Percentiles rank a stretch among this genome's conserved stretches.
These are phyloP conservation scores for Caenorhabditis sulstoni DNA, from an alignment of 2,888 invertebrate genomes.

Conservation along the genomic window DNA sequence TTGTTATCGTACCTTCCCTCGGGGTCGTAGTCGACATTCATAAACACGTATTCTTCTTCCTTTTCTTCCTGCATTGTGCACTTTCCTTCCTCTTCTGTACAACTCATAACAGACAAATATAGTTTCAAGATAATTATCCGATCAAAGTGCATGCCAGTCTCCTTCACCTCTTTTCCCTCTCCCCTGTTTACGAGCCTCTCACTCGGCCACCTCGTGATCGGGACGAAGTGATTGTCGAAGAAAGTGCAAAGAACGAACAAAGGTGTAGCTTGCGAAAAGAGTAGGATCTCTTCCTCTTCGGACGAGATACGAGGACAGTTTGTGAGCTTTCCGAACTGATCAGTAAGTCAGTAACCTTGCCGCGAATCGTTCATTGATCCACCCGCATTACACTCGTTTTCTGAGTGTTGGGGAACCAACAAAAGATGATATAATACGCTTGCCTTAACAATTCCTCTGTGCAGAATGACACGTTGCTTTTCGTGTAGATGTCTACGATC, in stretches of 20 bases:
- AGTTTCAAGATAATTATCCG: constrained; percentile 9
- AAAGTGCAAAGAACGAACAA: constrained; percentile 52
- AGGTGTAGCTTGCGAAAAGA: constrained; percentile 6
- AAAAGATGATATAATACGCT: neutral
- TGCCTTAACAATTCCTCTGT: no score
- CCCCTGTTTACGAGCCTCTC: constrained; percentile 24
- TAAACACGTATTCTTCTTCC: neutral
- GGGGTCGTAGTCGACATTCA: neutral
- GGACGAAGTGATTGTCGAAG: constrained; percentile 23
- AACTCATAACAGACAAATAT: neutral
- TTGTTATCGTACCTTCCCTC: neutral
- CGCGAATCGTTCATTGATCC: constrained; percentile 10
- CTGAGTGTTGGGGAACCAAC: neutral
- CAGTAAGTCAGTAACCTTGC: neutral
- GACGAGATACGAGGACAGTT: neutral
- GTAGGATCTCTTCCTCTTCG: constrained; percentile 7
- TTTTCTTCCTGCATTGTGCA: neutral
- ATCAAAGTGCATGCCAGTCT: constrained; percentile 36
- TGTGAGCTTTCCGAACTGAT: neutral
- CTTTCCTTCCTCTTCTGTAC: neutral
- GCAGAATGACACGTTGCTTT: no score
- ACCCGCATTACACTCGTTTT: constrained; percentile 23
- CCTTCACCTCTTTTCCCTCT: constrained; percentile 4
- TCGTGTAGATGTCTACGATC: no score
- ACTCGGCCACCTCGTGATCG: constrained; percentile 34